Conservation (phyloP, 1,140 invertebrate species). For the Brachionus sp. region DNA sequence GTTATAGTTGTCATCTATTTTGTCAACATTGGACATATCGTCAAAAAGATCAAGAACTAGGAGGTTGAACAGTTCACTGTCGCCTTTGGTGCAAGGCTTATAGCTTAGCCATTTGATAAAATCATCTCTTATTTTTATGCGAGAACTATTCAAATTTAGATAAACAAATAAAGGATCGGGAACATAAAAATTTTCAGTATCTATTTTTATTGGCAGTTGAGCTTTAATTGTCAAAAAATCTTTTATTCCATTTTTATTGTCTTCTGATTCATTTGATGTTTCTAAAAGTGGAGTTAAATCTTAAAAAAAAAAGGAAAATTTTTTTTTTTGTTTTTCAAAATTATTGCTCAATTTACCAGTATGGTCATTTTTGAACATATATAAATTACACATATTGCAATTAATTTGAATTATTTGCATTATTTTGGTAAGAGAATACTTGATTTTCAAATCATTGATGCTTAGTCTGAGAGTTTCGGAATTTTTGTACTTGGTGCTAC, state of each 20-base stretch:
- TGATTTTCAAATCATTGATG: slow-evolving; percentile 17
- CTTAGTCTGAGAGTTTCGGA: not conserved
- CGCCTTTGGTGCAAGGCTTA: slow-evolving; percentile 24
- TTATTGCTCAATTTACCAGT: not conserved
- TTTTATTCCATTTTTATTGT: slow-evolving; percentile 6
- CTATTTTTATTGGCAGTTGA: slow-evolving; percentile 9
- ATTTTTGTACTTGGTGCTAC: not conserved
- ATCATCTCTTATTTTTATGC: not conserved
- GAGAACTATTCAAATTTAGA: not conserved
- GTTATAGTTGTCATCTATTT: not conserved
- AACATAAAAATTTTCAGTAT: slow-evolving; percentile 13
- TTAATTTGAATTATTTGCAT: slow-evolving; percentile 41
- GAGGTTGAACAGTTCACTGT: slow-evolving; percentile 13
- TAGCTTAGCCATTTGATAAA: slow-evolving; percentile 30
- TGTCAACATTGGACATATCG: not conserved
- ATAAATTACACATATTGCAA: slow-evolving; percentile 28
- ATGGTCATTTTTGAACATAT: slow-evolving; percentile 9
- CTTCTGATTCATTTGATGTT: not conserved
- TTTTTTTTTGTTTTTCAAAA: not conserved
- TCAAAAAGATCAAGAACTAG: slow-evolving; percentile 35
- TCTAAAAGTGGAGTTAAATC: not conserved
- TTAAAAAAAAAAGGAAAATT: not conserved
- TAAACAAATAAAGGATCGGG: slow-evolving; percentile 27
- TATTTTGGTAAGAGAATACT: slow-evolving; percentile 43
- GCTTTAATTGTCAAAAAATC: slow-evolving; percentile 28